Evolutionary conservation across 2,797 vertebrate species (phyloP).

Genomic region (Hippocampus kuda): DNA sequence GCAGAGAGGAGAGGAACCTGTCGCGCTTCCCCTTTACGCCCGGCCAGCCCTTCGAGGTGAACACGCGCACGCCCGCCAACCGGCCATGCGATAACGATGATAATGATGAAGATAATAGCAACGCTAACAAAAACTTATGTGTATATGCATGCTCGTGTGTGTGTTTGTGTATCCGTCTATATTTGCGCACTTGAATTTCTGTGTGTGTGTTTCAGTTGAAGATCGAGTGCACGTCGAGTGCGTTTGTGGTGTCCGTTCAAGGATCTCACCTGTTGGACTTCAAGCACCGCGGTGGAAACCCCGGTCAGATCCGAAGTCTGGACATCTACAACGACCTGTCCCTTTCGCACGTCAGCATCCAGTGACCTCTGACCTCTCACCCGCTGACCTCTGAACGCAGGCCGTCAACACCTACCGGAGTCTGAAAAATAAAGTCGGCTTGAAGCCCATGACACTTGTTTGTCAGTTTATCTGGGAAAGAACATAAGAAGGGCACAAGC

Average conservation of each 20-base stretch:
- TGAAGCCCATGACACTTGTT: neutral
- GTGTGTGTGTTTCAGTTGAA: conserved; percentile 35
- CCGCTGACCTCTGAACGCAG: neutral
- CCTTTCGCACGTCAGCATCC: conserved; percentile 11
- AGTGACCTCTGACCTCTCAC: accelerated
- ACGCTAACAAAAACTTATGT: neutral
- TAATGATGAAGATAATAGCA: neutral
- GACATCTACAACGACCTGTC: conserved; percentile 25
- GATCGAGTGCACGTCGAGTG: conserved; percentile 31
- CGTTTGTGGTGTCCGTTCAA: conserved; percentile 37
- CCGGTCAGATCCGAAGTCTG: conserved; percentile 15
- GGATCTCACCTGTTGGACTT: conserved; percentile 25
- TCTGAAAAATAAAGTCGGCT: neutral
- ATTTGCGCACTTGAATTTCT: neutral
- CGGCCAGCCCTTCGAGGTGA: conserved; percentile 41
- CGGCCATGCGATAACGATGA: neutral
- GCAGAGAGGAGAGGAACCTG: conserved; percentile 33
- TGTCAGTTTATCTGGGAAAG: neutral
- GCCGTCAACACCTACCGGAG: neutral
- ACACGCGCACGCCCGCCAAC: no score
- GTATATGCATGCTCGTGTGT: neutral
- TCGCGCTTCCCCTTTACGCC: conserved; percentile 28
- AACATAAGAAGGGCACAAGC: neutral
- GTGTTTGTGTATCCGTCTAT: neutral
- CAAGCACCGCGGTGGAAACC: conserved; percentile 21